These are phyloP conservation scores for Pteromalus puparum DNA, from an alignment of 1,140 invertebrate species.

Conservation along the genomic window DNA sequence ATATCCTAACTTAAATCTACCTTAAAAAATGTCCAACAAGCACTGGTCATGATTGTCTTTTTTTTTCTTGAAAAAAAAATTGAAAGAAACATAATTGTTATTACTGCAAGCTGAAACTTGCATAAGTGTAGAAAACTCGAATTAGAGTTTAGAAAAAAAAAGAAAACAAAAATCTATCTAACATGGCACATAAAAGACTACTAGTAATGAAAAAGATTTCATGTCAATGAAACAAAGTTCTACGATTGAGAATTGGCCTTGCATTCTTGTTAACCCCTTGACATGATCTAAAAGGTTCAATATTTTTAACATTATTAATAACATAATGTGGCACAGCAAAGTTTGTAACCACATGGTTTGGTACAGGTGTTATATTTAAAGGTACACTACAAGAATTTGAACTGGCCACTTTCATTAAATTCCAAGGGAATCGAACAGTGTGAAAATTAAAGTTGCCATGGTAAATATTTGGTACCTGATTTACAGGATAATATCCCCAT, in stretches of 20 bases:
- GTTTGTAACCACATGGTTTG: neutral
- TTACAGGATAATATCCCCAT: constrained; percentile 5
- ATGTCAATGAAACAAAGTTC: neutral
- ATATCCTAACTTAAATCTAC: constrained; percentile 11
- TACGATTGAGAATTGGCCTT: constrained; percentile 38
- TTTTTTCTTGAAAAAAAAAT: constrained; percentile 32
- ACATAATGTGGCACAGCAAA: neutral
- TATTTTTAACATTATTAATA: constrained; percentile 17
- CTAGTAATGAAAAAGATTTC: neutral
- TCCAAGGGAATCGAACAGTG: constrained; percentile 19
- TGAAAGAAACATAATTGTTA: constrained; percentile 41
- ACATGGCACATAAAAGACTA: neutral
- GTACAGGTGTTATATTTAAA: neutral
- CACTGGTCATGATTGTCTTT: constrained; percentile 36
- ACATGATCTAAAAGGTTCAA: constrained; percentile 1
- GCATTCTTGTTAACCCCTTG: neutral
- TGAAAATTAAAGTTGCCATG: neutral
- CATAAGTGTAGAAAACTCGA: constrained; percentile 13
- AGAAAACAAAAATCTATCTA: constrained; percentile 23
- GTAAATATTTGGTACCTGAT: neutral
- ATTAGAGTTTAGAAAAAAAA: constrained; percentile 9
- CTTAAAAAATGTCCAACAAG: constrained; percentile 18
- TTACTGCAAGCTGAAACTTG: constrained; percentile 7
- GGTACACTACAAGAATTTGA: neutral
- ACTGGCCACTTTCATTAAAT: neutral